Conservation (phyloP, 2,113 vertebrate genomes). For the Ursus arctos region DNA sequence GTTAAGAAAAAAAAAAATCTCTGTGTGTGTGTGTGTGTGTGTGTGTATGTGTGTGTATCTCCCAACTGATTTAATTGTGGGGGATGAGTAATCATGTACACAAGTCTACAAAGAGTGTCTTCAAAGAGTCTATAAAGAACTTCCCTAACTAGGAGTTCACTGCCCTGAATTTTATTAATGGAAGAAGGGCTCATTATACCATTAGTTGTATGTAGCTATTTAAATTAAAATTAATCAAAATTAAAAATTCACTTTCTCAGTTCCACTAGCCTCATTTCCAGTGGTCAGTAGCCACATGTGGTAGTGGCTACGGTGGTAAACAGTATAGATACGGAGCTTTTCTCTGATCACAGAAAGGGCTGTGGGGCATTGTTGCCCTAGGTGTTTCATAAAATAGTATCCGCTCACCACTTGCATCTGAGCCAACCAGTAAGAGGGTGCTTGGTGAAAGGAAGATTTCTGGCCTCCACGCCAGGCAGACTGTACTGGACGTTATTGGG, state of each 20-base stretch:
- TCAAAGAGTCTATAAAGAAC: not conserved
- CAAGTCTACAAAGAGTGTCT: not conserved
- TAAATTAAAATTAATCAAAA: not conserved
- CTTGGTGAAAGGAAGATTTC: not conserved
- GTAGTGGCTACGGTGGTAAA: not conserved
- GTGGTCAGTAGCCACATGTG: not conserved
- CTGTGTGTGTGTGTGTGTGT: not conserved
- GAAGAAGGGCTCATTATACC: not conserved
- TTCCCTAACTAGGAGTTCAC: not conserved
- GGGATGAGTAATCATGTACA: not conserved
- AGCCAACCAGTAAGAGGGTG: no score
- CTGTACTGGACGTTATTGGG: no score
- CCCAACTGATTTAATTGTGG: not conserved
- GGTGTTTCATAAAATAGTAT: accelerated
- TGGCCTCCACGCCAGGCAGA: not conserved
- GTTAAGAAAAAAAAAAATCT: not conserved
- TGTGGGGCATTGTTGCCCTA: not conserved
- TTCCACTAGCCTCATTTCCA: not conserved
- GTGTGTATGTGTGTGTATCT: not conserved
- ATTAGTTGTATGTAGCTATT: not conserved
- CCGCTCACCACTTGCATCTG: not conserved
- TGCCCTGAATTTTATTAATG: not conserved
- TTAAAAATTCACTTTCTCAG: not conserved
- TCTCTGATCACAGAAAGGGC: not conserved
- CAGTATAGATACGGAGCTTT: accelerated